Percentiles rank a stretch among this genome's conserved stretches.
Conservation (phyloP, 1,140 invertebrate genomes). For the Octopus bimaculoides region DNA sequence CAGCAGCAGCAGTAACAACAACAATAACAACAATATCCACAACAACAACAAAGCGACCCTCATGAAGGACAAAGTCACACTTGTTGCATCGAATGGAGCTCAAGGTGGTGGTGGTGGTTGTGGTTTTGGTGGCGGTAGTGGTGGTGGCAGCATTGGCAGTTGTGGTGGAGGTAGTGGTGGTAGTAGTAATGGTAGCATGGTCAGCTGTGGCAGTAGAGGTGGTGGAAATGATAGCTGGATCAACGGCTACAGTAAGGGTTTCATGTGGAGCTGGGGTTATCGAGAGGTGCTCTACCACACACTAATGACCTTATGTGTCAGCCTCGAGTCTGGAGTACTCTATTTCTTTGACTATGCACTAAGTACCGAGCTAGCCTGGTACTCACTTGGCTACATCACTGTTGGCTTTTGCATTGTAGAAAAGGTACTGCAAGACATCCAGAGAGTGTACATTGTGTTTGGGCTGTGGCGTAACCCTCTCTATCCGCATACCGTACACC, state of each 20-base stretch:
- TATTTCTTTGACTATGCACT: slow-evolving; percentile 25
- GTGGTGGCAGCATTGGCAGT: not conserved
- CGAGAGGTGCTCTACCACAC: slow-evolving; percentile 47
- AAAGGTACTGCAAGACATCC: slow-evolving; percentile 46
- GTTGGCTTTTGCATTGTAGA: slow-evolving; percentile 48
- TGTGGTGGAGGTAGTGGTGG: slow-evolving; percentile 15
- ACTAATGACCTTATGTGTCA: slow-evolving; percentile 36
- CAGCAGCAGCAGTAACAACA: too few species aligned
- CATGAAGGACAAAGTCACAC: slow-evolving; percentile 20
- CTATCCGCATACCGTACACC: slow-evolving; percentile 36
- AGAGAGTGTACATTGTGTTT: slow-evolving; percentile 49
- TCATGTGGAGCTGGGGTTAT: slow-evolving; percentile 44
- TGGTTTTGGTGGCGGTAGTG: not conserved
- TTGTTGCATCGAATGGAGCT: not conserved
- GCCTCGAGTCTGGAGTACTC: slow-evolving; percentile 32
- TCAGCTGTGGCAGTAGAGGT: too few species aligned
- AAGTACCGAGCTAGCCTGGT: slow-evolving; percentile 24
- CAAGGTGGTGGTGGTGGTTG: slow-evolving; percentile 15
- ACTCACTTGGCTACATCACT: slow-evolving; percentile 42
- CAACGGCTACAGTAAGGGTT: slow-evolving; percentile 25
- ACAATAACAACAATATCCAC: slow-evolving; percentile 10
- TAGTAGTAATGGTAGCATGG: not conserved
- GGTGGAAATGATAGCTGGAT: not conserved
- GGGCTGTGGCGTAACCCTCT: slow-evolving; percentile 49
- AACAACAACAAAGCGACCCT: slow-evolving; percentile 37